These are phyloP conservation scores for Drosophila nr. perissopoda DNA, from an alignment of 2,888 invertebrate genomes.

Conservation along the genomic window DNA sequence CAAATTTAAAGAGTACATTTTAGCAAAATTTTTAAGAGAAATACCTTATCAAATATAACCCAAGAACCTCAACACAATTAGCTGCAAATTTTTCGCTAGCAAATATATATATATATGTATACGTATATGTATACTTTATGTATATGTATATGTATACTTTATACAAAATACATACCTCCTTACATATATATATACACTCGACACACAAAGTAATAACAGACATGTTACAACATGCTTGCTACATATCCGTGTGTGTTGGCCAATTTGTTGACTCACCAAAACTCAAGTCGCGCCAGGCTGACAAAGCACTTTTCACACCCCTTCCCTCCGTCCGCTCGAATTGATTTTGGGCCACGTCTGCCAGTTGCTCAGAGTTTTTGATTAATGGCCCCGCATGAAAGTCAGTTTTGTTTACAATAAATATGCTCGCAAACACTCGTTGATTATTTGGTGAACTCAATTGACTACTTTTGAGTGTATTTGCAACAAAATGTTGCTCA, in stretches of 20 bases:
- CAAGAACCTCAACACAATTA: constrained; percentile 32
- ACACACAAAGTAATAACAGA: constrained; percentile 33
- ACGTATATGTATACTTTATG: constrained; percentile 11
- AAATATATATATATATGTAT: constrained; percentile 39
- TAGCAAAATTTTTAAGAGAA: constrained; percentile 60
- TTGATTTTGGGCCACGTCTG: constrained; percentile 61
- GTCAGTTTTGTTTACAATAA: constrained; percentile 27
- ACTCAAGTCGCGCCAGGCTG: constrained; percentile 61
- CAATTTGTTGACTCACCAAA: constrained; percentile 75
- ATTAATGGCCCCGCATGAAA: constrained; percentile 57
- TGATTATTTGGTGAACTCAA: constrained; percentile 26
- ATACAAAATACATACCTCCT: constrained; percentile 15
- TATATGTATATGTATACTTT: constrained; percentile 6
- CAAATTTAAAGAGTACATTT: constrained; percentile 44
- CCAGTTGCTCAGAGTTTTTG: constrained; percentile 47
- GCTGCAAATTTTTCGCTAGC: constrained; percentile 59
- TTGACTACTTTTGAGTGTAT: constrained; percentile 7
- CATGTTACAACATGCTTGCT: constrained; percentile 39
- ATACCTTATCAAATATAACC: constrained; percentile 5
- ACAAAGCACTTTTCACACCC: constrained; percentile 56
- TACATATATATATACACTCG: constrained; percentile 9
- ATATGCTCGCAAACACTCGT: constrained; percentile 13
- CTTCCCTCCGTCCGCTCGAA: constrained; percentile 42
- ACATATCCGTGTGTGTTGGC: constrained; percentile 70
- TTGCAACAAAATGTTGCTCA: constrained; percentile 33